These are phyloP conservation scores for Megaleporinus macrocephalus DNA, from an alignment of 2,113 vertebrate species.

Conservation along the genomic window DNA sequence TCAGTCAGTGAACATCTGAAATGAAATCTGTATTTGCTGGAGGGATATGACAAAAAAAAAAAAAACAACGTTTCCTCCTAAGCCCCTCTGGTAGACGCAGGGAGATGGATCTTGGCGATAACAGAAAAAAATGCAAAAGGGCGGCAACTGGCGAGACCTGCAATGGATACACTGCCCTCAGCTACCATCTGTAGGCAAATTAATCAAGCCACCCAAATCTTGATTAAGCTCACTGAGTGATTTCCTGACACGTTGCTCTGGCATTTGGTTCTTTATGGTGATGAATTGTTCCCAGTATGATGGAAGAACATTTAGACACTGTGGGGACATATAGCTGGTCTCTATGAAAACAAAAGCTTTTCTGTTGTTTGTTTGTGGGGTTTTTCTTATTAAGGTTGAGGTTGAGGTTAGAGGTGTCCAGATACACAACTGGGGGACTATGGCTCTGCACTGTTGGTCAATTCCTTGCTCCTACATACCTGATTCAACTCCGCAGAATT, in stretches of 20 bases:
- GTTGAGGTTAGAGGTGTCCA: neutral
- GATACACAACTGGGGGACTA: too few relatives aligned
- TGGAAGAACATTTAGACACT: neutral
- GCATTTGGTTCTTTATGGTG: neutral
- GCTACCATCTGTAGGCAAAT: neutral
- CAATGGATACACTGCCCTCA: neutral
- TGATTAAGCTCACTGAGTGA: neutral
- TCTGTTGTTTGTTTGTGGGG: neutral
- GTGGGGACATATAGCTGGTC: neutral
- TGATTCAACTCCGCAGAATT: too few relatives aligned
- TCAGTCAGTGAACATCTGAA: neutral
- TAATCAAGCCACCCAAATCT: neutral
- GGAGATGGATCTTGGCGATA: slow-evolving; percentile 24
- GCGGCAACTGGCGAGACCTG: neutral
- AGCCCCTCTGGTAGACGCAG: slow-evolving; percentile 1
- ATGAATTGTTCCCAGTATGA: neutral
- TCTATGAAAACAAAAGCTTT: neutral
- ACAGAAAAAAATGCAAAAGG: slow-evolving; percentile 13
- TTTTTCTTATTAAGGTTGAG: neutral
- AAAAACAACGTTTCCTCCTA: slow-evolving; percentile 32
- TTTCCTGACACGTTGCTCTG: neutral
- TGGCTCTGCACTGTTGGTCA: too few relatives aligned
- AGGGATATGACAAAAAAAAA: slow-evolving; percentile 10
- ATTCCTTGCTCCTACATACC: neutral
- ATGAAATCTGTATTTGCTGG: slow-evolving; percentile 27